A percentile compares a stretch with the other conserved stretches of the same genome.
These are phyloP conservation scores for Lycophotia porphyrea DNA, from an alignment of 2,888 invertebrate genomes.

Conservation along the genomic window DNA sequence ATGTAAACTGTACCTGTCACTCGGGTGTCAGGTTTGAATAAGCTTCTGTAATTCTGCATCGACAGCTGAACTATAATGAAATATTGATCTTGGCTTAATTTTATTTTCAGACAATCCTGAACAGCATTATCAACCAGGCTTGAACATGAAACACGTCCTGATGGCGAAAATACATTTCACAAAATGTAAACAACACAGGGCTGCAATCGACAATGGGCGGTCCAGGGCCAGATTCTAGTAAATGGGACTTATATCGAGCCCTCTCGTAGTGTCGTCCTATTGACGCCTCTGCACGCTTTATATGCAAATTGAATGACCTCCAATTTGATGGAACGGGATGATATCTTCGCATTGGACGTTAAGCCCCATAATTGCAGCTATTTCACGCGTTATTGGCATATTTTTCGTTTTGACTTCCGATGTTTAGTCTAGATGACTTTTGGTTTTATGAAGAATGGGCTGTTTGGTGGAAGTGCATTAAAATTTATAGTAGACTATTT, in stretches of 20 bases:
- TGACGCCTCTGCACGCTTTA: slow-evolving; percentile 81
- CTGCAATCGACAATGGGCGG: slow-evolving; percentile 46
- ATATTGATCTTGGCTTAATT: slow-evolving; percentile 24
- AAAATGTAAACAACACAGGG: slow-evolving; percentile 59
- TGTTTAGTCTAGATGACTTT: slow-evolving; percentile 53
- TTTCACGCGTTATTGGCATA: slow-evolving; percentile 70
- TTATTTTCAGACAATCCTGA: slow-evolving; percentile 9
- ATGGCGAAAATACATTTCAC: slow-evolving; percentile 52
- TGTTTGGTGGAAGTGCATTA: neutral
- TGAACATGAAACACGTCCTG: slow-evolving; percentile 31
- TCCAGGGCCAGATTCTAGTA: slow-evolving; percentile 50
- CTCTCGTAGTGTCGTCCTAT: slow-evolving; percentile 73
- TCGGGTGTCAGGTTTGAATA: neutral
- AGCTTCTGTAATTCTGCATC: neutral
- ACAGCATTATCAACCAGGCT: slow-evolving; percentile 14
- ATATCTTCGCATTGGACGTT: slow-evolving; percentile 79
- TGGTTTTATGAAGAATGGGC: slow-evolving; percentile 42
- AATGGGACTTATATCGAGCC: slow-evolving; percentile 69
- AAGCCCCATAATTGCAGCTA: slow-evolving; percentile 73
- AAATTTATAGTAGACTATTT: slow-evolving; percentile 19
- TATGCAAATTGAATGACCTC: slow-evolving; percentile 87
- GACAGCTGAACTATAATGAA: neutral
- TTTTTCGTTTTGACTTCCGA: slow-evolving; percentile 63
- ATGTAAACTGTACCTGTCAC: too few relatives aligned
- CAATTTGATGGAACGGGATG: slow-evolving; percentile 80